These are phyloP conservation scores for Helobdella robusta DNA, from an alignment of 2,888 invertebrate genomes.

Conservation along the genomic window DNA sequence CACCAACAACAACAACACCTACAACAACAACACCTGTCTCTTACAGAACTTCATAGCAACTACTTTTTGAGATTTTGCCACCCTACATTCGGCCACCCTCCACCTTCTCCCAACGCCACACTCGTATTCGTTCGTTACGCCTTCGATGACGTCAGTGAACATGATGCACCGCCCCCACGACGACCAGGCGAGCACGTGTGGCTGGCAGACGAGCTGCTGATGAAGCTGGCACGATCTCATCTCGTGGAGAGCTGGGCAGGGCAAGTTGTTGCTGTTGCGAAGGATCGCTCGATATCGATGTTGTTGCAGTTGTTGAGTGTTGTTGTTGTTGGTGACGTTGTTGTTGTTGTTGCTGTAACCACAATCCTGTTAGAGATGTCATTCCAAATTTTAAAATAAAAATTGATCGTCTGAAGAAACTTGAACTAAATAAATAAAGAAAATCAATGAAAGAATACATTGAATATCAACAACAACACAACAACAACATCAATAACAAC, in stretches of 20 bases:
- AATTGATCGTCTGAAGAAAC: no score
- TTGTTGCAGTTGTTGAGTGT: background rate
- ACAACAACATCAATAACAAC: background rate
- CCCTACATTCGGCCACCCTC: conserved; percentile 8
- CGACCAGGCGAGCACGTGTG: conserved; percentile 3
- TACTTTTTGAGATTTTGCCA: background rate
- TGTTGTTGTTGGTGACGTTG: no score
- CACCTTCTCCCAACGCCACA: conserved; percentile 15
- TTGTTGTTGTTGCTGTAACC: no score
- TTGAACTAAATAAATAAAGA: no score
- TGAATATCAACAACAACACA: no score
- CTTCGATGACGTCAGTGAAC: background rate
- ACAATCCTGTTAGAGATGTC: no score
- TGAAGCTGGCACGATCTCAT: background rate
- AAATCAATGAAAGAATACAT: no score
- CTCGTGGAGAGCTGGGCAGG: background rate
- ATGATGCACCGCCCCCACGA: background rate
- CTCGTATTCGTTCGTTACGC: background rate
- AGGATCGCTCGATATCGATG: background rate
- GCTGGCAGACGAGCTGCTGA: background rate
- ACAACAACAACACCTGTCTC: no score
- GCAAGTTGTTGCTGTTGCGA: background rate
- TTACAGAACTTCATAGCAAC: conserved; percentile 12
- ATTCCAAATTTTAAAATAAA: no score
- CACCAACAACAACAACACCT: no score